Conservation (phyloP, 2,797 vertebrate genomes). For the Morus bassanus region DNA sequence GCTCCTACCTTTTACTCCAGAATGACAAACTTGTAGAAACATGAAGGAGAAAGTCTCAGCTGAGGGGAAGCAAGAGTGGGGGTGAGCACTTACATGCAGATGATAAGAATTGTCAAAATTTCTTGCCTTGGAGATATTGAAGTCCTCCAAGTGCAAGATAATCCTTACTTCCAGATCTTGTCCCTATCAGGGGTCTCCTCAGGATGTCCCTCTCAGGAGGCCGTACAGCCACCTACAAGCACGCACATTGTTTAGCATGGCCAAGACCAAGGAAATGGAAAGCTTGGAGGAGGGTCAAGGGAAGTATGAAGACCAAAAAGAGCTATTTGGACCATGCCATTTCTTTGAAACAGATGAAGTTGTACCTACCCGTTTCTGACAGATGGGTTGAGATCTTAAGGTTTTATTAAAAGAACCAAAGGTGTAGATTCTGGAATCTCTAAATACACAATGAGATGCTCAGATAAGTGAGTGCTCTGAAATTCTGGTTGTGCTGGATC, state of each 20-base stretch:
- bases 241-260: not conserved
- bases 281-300: not conserved
- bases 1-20: not conserved
- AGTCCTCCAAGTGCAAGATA: not conserved
- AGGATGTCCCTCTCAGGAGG: fast-evolving
- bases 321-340: not conserved
- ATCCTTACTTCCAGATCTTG: not conserved
- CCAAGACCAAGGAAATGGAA: not conserved
- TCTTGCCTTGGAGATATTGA: not conserved
- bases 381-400: not conserved
- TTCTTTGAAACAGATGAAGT: not conserved
- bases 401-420: not conserved
- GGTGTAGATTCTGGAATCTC: not conserved
- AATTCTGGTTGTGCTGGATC: not conserved
- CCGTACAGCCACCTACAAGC: not conserved
- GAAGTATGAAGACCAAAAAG: not conserved
- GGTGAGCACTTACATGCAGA: not conserved
- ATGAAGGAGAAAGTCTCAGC: not conserved
- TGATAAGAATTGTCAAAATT: not conserved
- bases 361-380: not conserved
- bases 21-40: not conserved
- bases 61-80: not conserved
- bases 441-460: not conserved
- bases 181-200: not conserved
- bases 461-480: not conserved